Percentiles rank a stretch among this genome's conserved stretches.
Evolutionary conservation across 2,888 invertebrate genomes (phyloP).

Genomic region (Caradrina clavipalpis): DNA sequence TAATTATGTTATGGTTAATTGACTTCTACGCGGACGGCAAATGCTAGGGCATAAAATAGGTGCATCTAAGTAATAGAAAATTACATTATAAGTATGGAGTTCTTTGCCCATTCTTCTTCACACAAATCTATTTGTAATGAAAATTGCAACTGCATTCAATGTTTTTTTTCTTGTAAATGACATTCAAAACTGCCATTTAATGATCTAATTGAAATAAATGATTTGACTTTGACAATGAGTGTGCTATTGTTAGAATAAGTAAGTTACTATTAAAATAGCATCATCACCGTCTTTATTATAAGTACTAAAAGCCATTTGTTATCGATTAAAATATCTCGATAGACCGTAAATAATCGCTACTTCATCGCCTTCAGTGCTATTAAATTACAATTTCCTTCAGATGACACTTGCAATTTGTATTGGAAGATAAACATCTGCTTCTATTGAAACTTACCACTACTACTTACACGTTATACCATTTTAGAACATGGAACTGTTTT

Average conservation of each 20-base stretch:
- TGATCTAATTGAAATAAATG: too few species aligned
- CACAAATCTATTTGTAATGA: too few species aligned
- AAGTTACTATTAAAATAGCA: not conserved
- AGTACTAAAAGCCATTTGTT: conserved; percentile 37
- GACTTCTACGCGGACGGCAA: too few species aligned
- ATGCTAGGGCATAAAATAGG: too few species aligned
- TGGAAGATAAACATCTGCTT: conserved; percentile 47
- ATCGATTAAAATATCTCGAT: conserved; percentile 51
- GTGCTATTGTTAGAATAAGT: not conserved
- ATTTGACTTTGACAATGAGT: not conserved
- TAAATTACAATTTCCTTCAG: conserved; percentile 56
- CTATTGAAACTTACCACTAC: conserved; percentile 41
- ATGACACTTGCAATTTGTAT: conserved; percentile 57
- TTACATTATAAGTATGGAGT: too few species aligned
- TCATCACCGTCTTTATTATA: conserved; percentile 18
- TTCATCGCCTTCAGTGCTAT: conserved; percentile 42
- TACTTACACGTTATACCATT: conserved; percentile 31
- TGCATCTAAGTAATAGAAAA: too few species aligned
- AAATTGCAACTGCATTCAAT: too few species aligned
- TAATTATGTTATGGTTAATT: too few species aligned
- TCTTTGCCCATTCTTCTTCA: too few species aligned
- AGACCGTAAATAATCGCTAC: conserved; percentile 42
- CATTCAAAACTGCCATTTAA: too few species aligned
- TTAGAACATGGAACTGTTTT: not conserved
- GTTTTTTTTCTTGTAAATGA: too few species aligned